Base-by-base conservation (phyloP, 2,797 vertebrate species). In the Oreochromis grahami region DNA sequence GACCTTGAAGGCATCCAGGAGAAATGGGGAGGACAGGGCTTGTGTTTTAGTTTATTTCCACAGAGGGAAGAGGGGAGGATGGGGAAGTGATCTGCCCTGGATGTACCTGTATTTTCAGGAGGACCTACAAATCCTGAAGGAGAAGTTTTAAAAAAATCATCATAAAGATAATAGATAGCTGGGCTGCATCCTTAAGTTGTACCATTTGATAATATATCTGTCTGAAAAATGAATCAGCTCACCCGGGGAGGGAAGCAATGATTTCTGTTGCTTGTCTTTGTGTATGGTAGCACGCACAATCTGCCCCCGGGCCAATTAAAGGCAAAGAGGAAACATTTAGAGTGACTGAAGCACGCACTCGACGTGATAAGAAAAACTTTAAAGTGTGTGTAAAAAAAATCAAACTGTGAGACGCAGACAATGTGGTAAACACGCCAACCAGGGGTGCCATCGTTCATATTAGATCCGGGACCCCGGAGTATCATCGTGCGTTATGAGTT, bases 401-500 rank as follows among this genome's bases (percentile, higher is more conserved):
- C 58, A 21, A 63, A 38, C 60, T 82, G 86, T 79, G 91, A 93
- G 87, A 80, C 91, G 89, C 88, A 94, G 93, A 94, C 93, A 92
- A 91, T 80, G 87, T 92, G 88, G 89, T 93, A 94, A 96, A 94
- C 60, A 87, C 80, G 88, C 14, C 93, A 92, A 93, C 90, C 91
- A 78, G 88, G 83, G 89, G 88, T 86, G 83, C 90, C 87, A 89
- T 48, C 48, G 52, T 91, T 92, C 90, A 90, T 90, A 91, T 94
- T 89, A 91, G 85, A 90, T 88, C 88, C 79, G 10, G 19, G 82
- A 79, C 92, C 89, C 93, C 19, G 34, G 90, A 91, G 94, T 83
- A 78, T 90, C 92, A 85, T 93, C 86, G 84, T 86, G 91, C 92
- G 91, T 94, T 95, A 95, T 94, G 94, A 94, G 93, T 95, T 95